phyloP scores from a whole-genome alignment of 1,140 invertebrate species.

The Cardiocondyla obscurior region DNA sequence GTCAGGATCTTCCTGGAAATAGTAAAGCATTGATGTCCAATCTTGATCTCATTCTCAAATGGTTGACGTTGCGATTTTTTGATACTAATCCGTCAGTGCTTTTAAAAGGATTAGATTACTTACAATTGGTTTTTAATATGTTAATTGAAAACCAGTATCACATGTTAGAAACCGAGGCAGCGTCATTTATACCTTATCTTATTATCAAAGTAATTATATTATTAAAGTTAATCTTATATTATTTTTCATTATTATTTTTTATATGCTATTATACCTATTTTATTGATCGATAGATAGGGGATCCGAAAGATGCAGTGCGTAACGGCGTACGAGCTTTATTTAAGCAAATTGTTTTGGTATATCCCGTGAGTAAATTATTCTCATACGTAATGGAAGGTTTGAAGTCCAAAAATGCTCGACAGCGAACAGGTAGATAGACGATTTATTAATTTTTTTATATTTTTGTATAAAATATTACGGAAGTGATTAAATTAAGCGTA shows the following conservation, averaged over 20 bases:
- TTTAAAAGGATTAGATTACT: constrained; percentile 96
- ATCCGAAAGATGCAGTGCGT: constrained; percentile 97
- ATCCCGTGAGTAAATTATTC: constrained; percentile 96
- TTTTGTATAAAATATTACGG: neutral
- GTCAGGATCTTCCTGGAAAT: constrained; percentile 89
- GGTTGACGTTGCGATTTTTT: constrained; percentile 98
- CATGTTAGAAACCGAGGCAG: constrained; percentile 95
- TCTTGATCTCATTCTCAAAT: constrained; percentile 97
- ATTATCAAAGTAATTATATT: constrained; percentile 95
- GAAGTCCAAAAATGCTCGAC: constrained; percentile 98
- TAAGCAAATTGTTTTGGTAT: constrained; percentile 93
- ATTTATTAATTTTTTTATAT: neutral
- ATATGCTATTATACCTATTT: constrained; percentile 19
- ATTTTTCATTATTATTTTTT: neutral
- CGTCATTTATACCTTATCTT: constrained; percentile 97
- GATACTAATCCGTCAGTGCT: constrained; percentile 99
- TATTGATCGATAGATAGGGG: constrained; percentile 89
- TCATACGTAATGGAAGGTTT: constrained; percentile 96
- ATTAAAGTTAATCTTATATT: neutral
- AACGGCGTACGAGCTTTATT: constrained; percentile 94
- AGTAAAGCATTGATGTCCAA: constrained; percentile 93
- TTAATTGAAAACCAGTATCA: constrained; percentile 92
- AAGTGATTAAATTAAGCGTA: neutral
- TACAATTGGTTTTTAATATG: constrained; percentile 92
- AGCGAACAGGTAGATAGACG: constrained; percentile 92